A percentile compares a stretch with the other conserved stretches of the same genome.
phyloP scores from a whole-genome alignment of 2,797 vertebrate genomes.

The Lateolabrax maculatus region DNA sequence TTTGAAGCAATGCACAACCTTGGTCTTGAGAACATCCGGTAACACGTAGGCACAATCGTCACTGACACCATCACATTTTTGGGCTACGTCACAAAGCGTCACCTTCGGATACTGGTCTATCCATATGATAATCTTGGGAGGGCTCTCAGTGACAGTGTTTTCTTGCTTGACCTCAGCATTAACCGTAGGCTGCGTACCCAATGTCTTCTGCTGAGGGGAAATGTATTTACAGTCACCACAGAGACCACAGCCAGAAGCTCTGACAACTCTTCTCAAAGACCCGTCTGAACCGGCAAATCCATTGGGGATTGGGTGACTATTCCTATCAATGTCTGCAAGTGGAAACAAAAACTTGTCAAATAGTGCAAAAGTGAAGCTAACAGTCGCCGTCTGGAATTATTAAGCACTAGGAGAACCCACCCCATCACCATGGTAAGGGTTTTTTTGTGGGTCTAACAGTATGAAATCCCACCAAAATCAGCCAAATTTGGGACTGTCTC shows the following conservation, averaged over 20 bases:
- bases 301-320: constrained; percentile 30
- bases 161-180: constrained; percentile 3
- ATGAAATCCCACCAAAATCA: background rate
- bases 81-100: constrained; percentile 77
- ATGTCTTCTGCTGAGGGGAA: constrained; percentile 44
- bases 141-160: background rate
- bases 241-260: constrained; percentile 46
- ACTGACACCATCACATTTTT: constrained; percentile 57
- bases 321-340: constrained; percentile 74
- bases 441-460: background rate
- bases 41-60: constrained; percentile 69
- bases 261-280: constrained; percentile 56
- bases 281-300: constrained; percentile 51
- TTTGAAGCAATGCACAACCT: constrained; percentile 77
- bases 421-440: background rate
- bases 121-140: constrained; percentile 44
- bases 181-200: constrained; percentile 11
- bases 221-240: constrained; percentile 65
- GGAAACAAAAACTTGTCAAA: constrained; percentile 61
- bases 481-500: background rate
- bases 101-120: constrained; percentile 66
- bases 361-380: background rate
- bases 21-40: constrained; percentile 61
- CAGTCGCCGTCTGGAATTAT: background rate
- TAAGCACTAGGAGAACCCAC: background rate